phyloP scores from a whole-genome alignment of 2,113 vertebrate genomes.

The Nesogale talazaci region DNA sequence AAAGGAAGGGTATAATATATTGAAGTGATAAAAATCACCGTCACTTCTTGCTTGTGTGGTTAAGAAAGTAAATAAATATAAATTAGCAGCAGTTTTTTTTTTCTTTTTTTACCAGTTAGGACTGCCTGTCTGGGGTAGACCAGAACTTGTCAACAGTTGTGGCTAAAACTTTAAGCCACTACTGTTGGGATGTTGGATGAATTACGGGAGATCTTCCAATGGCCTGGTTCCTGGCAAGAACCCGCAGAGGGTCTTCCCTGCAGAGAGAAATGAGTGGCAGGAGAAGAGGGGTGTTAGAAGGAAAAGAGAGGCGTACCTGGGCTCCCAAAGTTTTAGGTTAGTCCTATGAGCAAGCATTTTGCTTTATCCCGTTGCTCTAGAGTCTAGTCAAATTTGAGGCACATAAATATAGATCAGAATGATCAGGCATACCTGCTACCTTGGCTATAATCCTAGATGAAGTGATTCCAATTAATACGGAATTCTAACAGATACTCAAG shows the following conservation, averaged over 20 bases:
- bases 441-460: background rate
- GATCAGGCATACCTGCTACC: background rate
- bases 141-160: constrained; percentile 41
- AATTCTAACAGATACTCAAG: background rate
- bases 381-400: constrained; percentile 3
- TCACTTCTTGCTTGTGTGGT: constrained; percentile 31
- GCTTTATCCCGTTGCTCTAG: background rate
- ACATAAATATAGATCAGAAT: background rate
- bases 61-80: background rate
- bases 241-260: background rate
- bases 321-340: background rate
- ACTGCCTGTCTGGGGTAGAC: constrained; percentile 9
- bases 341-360: background rate
- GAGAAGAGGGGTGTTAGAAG: background rate
- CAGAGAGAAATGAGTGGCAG: background rate
- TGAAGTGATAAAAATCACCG: constrained; percentile 12
- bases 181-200: background rate
- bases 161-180: constrained; percentile 14
- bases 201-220: constrained; percentile 9
- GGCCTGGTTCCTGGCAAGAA: constrained; percentile 9
- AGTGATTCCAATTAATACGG: background rate
- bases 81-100: background rate
- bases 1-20: constrained; percentile 34
- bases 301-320: background rate
- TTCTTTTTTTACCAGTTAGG: background rate